Percentiles rank a stretch among this genome's conserved stretches.
Conservation (phyloP, 2,888 invertebrate genomes). For the Agriopis marginaria region DNA sequence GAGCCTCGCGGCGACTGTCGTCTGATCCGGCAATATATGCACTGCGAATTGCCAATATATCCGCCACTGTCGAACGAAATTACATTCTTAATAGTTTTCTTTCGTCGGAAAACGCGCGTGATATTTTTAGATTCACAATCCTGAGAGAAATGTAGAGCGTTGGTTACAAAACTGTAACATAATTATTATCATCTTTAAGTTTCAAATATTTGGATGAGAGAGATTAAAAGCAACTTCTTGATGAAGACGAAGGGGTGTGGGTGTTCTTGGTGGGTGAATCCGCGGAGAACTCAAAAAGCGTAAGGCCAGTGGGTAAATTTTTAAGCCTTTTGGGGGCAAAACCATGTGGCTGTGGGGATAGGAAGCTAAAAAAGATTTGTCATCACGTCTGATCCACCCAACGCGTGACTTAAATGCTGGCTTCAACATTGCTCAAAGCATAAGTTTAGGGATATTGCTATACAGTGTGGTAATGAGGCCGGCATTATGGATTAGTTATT, state of each 20-base stretch:
- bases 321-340: no score
- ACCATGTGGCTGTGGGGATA: no score
- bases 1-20: slow-evolving; percentile 46
- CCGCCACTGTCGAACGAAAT: slow-evolving; percentile 54
- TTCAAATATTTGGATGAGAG: not conserved
- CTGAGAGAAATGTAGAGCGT: not conserved
- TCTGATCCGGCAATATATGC: slow-evolving; percentile 62
- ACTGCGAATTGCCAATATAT: slow-evolving; percentile 66
- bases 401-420: no score
- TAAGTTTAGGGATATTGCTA: no score
- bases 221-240: not conserved
- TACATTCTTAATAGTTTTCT: slow-evolving; percentile 56
- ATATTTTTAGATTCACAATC: slow-evolving; percentile 20
- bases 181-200: not conserved
- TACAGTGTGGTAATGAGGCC: no score
- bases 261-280: not conserved
- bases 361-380: no score
- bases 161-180: not conserved
- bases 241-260: not conserved
- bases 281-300: no score
- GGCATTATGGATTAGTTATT: no score
- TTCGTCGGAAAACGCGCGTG: slow-evolving; percentile 25
- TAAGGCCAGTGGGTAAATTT: no score
- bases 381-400: no score
- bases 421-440: no score